A percentile compares a stretch with the other conserved stretches of the same genome.
Conservation (phyloP, 2,888 invertebrate genomes). For the Alloscopus bannaensis region DNA sequence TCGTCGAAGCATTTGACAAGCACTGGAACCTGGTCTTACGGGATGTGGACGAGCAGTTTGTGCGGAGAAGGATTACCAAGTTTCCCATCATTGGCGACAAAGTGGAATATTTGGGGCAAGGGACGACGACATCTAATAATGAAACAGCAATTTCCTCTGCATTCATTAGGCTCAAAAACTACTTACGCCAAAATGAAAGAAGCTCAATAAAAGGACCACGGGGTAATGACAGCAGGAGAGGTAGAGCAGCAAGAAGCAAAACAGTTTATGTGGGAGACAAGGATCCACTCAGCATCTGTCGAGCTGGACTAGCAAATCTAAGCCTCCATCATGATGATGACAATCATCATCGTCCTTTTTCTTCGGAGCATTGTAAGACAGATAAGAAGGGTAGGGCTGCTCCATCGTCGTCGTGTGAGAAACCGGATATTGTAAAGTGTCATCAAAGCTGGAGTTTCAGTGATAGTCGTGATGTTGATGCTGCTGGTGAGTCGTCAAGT, state of each 20-base stretch:
- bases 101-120: not conserved
- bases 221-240: not conserved
- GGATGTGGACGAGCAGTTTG: conserved; percentile 89
- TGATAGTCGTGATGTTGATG: too few species aligned
- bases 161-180: conserved; percentile 47
- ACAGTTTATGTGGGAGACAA: conserved; percentile 55
- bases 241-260: conserved; percentile 33
- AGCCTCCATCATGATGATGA: conserved; percentile 42
- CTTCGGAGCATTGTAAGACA: not conserved
- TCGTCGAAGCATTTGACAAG: conserved; percentile 91
- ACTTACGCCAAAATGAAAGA: conserved; percentile 42
- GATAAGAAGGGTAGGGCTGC: too few species aligned
- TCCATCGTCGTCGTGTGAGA: not conserved
- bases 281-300: conserved; percentile 57
- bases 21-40: conserved; percentile 93
- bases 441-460: conserved; percentile 39
- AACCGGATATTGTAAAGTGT: conserved; percentile 39
- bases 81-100: conserved; percentile 47
- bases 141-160: conserved; percentile 42
- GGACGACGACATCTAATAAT: conserved; percentile 28
- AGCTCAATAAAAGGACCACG: conserved; percentile 1
- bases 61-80: conserved; percentile 77
- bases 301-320: conserved; percentile 50
- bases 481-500: conserved; percentile 12
- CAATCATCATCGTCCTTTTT: conserved; percentile 24